Evolutionary conservation across 2,888 invertebrate genomes (phyloP).

Genomic region (Dermolepida albohirtum): DNA sequence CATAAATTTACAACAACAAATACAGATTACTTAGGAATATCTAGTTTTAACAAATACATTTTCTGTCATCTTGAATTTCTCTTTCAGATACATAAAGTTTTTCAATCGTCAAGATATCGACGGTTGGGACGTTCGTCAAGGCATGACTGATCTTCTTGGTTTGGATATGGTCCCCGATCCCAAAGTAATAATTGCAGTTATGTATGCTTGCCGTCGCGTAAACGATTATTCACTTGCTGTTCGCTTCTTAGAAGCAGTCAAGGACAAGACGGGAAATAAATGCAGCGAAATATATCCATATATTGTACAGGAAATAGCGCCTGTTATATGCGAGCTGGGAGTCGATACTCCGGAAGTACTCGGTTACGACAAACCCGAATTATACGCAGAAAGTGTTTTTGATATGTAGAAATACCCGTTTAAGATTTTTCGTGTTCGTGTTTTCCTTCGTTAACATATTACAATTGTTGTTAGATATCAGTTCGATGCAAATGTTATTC

Average conservation of each 20-base stretch:
- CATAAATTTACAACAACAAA: too few relatives aligned
- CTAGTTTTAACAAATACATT: neutral
- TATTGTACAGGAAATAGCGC: constrained; percentile 88
- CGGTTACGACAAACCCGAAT: constrained; percentile 96
- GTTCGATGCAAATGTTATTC: too few relatives aligned
- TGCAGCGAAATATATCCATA: constrained; percentile 87
- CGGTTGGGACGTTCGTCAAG: constrained; percentile 78
- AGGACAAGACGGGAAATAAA: constrained; percentile 84
- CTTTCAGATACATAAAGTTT: constrained; percentile 77
- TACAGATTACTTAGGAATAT: neutral
- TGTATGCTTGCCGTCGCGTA: constrained; percentile 73
- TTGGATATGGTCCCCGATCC: constrained; percentile 74
- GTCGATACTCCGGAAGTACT: constrained; percentile 93
- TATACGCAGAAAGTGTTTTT: constrained; percentile 81
- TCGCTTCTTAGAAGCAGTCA: constrained; percentile 89
- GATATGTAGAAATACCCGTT: constrained; percentile 65
- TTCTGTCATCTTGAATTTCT: constrained; percentile 7
- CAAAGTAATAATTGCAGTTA: constrained; percentile 69
- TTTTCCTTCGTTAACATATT: too few relatives aligned
- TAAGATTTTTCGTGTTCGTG: neutral
- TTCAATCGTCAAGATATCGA: constrained; percentile 90
- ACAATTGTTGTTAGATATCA: too few relatives aligned
- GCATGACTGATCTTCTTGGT: constrained; percentile 68
- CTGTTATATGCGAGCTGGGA: constrained; percentile 92
- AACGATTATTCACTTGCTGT: constrained; percentile 76